Evolutionary conservation across 2,888 invertebrate genomes (phyloP), one percentile per base, ranked within the genome.

Genomic region (Unio pictorum): DNA sequence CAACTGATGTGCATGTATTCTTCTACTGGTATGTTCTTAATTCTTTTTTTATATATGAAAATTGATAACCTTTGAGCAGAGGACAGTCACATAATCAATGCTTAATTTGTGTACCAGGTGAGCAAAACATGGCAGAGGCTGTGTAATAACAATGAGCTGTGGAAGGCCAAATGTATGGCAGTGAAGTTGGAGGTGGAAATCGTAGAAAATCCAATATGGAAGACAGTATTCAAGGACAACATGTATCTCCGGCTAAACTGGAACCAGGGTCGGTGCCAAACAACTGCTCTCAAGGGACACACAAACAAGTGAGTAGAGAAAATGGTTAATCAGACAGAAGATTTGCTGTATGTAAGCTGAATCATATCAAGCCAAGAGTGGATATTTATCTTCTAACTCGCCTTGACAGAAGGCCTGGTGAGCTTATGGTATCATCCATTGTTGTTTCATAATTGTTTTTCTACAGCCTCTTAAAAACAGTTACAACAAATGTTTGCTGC

Each of bases 221-320:
- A 88, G 74, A 69, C 79, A 30, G 68, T 88, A 23, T 87, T 82
- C 75, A 78, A 79, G 67, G 84, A 87, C 61, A 86, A 86, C 66
- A 73, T 81, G 61, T 79, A 76, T 62, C 79, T 86, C 4, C 72
- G 80, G 55, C 74, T 78, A 54, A 88, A 89, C 81, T 89, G 88
- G 88, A 78, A 79, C 61, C 80, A 74, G 61, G 88, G 87, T 7
- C 74, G 73, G 34, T 87, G 82, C 69, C 70, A 73, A 23, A 80
- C 84, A 15, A 73, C 84, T 1, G 84, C 86, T 69, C 78, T 87
- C 64, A 81, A 79, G 70, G 88, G 88, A 28, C 87, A 89, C 74
- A 76, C 82, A 55, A 81, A 86, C 61, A 87, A 79, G 88, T 88
- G 74, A 72, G 78, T 68, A 28, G 20, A 26, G 11, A 59, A 23